Evolutionary conservation across 2,888 invertebrate species (phyloP).

Genomic region (Platycheirus albimanus): DNA sequence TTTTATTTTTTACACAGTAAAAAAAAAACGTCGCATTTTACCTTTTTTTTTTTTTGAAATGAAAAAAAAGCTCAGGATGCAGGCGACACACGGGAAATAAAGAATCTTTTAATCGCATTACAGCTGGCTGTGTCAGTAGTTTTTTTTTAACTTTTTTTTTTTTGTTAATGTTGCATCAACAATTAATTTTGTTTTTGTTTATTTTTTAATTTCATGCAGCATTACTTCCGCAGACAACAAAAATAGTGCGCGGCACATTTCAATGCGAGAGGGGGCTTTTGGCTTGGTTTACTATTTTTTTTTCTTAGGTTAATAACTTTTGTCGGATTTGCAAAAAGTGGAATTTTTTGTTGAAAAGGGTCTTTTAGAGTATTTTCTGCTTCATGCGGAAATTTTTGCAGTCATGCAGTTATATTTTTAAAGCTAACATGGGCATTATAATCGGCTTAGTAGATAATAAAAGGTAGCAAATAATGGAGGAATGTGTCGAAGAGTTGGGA

Average conservation of each 20-base stretch:
- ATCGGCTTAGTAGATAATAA: constrained; percentile 6
- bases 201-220: constrained; percentile 61
- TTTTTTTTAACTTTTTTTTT: constrained; percentile 17
- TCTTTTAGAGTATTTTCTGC: neutral
- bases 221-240: constrained; percentile 51
- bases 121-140: constrained; percentile 51
- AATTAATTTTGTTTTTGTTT: constrained; percentile 25
- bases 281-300: constrained; percentile 22
- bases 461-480: neutral
- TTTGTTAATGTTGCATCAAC: constrained; percentile 59
- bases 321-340: neutral
- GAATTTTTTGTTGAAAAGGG: neutral
- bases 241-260: constrained; percentile 18
- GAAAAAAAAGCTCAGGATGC: constrained; percentile 1
- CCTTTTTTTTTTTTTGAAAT: neutral
- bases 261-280: constrained; percentile 11
- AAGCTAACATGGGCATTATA: constrained; percentile 15
- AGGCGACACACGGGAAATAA: constrained; percentile 41
- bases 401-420: constrained; percentile 20
- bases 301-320: constrained; percentile 15
- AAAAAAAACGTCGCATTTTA: constrained; percentile 25
- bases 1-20: constrained; percentile 3
- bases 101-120: constrained; percentile 67
- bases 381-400: constrained; percentile 11
- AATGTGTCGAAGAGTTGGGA: neutral